Evolutionary conservation across 2,888 invertebrate species (phyloP), one percentile per base, ranked within the genome.

Genomic region (Melikaiella ostensackeni): DNA sequence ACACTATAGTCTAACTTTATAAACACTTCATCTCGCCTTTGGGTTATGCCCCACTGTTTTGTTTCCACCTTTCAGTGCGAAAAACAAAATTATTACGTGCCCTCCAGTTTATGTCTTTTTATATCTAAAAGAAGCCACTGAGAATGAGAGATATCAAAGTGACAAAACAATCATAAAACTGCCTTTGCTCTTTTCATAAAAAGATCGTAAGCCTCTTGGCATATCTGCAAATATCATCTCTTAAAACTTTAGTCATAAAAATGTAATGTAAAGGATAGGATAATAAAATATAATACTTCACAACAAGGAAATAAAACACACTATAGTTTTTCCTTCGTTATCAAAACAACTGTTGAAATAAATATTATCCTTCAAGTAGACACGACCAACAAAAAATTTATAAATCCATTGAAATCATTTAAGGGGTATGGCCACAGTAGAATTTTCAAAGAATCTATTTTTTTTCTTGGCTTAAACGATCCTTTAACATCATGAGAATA

Each of bases 81-180:
- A 64, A 64, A 64, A 24, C 24, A 57, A 42, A 35, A 64, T 13
- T 38, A 64, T 64, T 38, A 38, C 16, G 21, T 70, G 21, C 24
- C 13, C 57, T 24, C 13, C 21, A 5, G 21, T 50, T 70, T 70
- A 50, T 33, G 30, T 50, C 46, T 50, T 30, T 70, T n/a, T 70
- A 30, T 30, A 70, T 42, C 50, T 50, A 46, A 30, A 70, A 70
- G 27, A 27, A 50, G 30, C 27, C 16, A 42, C 66, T 50, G 27
- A 46, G n/a, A 13, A 50, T 30, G 30, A 50, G 50, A 50, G 46
- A 70, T 50, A n/a, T 70, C 46, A 30, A 50, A 50, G 70, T 30
- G 33, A 30, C n/a, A 30, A 50, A 70, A 46, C 50, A 70, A 70
- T 46, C 19, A 70, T 57, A 57, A 70, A 70, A 46, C 70, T 70